Evolutionary conservation across 1,140 invertebrate species (phyloP).

Genomic region (Neocloeon triangulifer): DNA sequence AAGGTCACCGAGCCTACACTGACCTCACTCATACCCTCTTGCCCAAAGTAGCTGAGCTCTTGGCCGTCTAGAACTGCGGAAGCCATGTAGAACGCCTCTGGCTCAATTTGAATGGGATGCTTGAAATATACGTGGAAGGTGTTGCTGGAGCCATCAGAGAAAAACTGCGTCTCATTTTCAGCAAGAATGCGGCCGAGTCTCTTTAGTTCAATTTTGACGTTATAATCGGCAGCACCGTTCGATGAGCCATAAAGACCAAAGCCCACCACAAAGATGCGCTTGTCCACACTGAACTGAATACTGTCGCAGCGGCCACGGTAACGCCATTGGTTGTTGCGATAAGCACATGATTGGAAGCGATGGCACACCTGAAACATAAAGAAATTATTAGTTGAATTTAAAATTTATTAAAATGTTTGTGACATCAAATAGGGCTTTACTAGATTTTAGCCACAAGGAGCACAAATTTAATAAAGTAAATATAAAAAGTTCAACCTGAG

Average conservation of each 20-base stretch:
- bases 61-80: constrained; percentile 72
- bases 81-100: constrained; percentile 75
- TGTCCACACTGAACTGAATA: constrained; percentile 82
- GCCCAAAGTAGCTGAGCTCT: constrained; percentile 86
- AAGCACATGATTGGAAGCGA: constrained; percentile 86
- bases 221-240: constrained; percentile 74
- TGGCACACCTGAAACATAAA: constrained; percentile 51
- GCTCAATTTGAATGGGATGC: constrained; percentile 74
- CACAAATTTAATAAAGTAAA: no score
- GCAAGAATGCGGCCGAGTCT: constrained; percentile 60
- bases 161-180: constrained; percentile 78
- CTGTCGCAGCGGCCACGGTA: constrained; percentile 78
- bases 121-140: constrained; percentile 86
- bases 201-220: constrained; percentile 76
- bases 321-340: constrained; percentile 87
- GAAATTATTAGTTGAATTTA: no score
- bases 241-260: constrained; percentile 83
- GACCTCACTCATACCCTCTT: constrained; percentile 80
- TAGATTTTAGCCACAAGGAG: no score
- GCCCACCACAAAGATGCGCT: constrained; percentile 76
- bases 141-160: constrained; percentile 79
- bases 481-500: no score
- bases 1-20: constrained; percentile 72
- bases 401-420: no score
- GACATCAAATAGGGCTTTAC: no score